Percentiles rank a stretch among this genome's conserved stretches.
Evolutionary conservation across 92 coral and sea anemone species (phyloP).

Genomic region (Phenganax stokvisi): DNA sequence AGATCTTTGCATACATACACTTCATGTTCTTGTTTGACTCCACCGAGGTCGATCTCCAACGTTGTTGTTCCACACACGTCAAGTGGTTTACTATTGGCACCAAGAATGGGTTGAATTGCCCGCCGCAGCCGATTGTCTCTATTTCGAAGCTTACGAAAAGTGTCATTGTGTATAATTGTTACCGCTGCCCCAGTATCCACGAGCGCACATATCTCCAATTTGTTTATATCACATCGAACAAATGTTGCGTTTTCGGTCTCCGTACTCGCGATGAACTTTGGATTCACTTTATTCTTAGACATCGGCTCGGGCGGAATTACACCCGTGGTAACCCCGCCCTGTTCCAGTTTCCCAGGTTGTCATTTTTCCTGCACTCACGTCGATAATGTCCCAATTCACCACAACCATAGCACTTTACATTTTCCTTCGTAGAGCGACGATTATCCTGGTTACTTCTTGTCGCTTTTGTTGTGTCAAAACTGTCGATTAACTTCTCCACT

Average conservation of each 20-base stretch:
- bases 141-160: too few relatives aligned
- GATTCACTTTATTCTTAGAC: background rate
- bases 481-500: background rate
- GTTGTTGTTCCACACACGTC: background rate
- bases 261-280: background rate
- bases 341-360: too few relatives aligned
- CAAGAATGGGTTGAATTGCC: background rate
- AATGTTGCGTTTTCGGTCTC: constrained; percentile 1
- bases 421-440: background rate
- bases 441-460: background rate
- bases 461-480: background rate
- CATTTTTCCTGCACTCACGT: too few relatives aligned
- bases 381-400: too few relatives aligned
- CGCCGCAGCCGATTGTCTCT: background rate
- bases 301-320: constrained; percentile 1
- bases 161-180: too few relatives aligned
- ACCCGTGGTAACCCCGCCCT: background rate
- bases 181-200: too few relatives aligned
- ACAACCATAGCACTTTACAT: background rate
- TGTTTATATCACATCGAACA: background rate
- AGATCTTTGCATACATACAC: background rate
- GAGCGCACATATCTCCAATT: too few relatives aligned
- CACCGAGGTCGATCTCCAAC: background rate
- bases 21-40: background rate
- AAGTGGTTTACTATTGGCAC: background rate